A percentile compares a stretch with the other conserved stretches of the same genome.
These are phyloP conservation scores for Danio aesculapii DNA, from an alignment of 2,797 vertebrate species.

Conservation along the genomic window DNA sequence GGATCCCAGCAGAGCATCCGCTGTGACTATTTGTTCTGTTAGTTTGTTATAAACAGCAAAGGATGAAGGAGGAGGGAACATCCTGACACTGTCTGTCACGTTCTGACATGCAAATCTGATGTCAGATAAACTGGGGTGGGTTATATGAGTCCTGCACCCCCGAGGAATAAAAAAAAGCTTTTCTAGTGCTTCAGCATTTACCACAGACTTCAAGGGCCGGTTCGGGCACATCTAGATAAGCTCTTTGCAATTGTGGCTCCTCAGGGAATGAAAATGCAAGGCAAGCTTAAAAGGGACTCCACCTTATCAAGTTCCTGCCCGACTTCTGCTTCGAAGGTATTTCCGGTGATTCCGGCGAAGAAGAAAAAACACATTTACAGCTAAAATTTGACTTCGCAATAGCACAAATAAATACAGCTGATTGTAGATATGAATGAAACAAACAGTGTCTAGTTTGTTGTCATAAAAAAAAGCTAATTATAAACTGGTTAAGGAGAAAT, in stretches of 20 bases:
- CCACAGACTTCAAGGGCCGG: constrained; percentile 42
- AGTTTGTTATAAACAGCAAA: constrained; percentile 45
- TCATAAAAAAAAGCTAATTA: too few relatives aligned
- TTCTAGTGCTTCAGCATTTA: constrained; percentile 49
- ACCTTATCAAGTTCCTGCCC: constrained; percentile 59
- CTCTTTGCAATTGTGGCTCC: constrained; percentile 34
- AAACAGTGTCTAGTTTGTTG: too few relatives aligned
- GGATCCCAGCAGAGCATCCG: constrained; percentile 25
- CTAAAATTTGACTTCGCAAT: constrained; percentile 34
- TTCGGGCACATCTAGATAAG: constrained; percentile 43
- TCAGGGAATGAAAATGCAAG: constrained; percentile 33
- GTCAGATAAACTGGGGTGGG: constrained; percentile 48
- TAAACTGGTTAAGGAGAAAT: too few relatives aligned
- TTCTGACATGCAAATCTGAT: constrained; percentile 52
- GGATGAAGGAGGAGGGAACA: constrained; percentile 11
- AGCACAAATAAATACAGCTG: background rate
- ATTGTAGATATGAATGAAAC: too few relatives aligned
- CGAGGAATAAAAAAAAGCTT: constrained; percentile 19
- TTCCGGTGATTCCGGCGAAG: constrained; percentile 43
- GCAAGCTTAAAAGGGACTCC: constrained; percentile 49
- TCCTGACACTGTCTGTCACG: constrained; percentile 32
- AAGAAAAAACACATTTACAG: constrained; percentile 25
- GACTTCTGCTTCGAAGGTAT: constrained; percentile 53
- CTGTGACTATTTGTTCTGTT: constrained; percentile 21
- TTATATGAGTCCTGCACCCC: constrained; percentile 34